phyloP scores from a whole-genome alignment of 2,797 vertebrate genomes.

The Microctenopoma lineatum region DNA sequence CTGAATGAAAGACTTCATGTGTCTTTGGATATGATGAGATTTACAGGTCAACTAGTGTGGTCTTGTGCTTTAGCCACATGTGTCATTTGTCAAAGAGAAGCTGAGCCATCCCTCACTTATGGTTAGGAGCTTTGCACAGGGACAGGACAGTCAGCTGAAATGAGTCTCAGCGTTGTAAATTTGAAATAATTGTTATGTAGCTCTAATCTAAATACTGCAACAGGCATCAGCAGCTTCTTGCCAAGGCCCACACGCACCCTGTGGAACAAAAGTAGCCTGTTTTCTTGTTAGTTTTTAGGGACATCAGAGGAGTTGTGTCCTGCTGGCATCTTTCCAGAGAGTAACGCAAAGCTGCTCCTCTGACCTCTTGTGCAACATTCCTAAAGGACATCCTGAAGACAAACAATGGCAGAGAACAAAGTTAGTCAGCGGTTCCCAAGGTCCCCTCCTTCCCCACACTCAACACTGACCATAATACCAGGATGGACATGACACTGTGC shows the following conservation, averaged over 20 bases:
- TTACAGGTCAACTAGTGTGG: too few relatives aligned
- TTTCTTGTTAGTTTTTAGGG: conserved; percentile 24
- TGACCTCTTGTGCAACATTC: conserved; percentile 65
- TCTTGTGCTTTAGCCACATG: too few relatives aligned
- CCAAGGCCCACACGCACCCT: neutral
- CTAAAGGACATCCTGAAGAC: conserved; percentile 85
- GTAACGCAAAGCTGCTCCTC: conserved; percentile 51
- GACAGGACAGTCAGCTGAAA: too few relatives aligned
- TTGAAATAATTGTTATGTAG: too few relatives aligned
- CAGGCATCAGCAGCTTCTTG: neutral
- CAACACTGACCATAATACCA: conserved; percentile 34
- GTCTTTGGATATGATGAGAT: too few relatives aligned
- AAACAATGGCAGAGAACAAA: conserved; percentile 81
- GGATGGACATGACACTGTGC: conserved; percentile 31
- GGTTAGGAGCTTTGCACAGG: too few relatives aligned
- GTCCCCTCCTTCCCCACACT: conserved; percentile 59
- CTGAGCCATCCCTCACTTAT: too few relatives aligned
- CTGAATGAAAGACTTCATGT: too few relatives aligned
- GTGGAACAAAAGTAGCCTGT: conserved; percentile 17
- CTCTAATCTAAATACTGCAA: neutral
- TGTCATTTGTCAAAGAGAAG: too few relatives aligned
- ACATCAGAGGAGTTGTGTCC: conserved; percentile 42
- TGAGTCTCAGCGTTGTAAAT: too few relatives aligned
- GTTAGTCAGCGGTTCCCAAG: conserved; percentile 83
- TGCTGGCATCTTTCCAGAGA: conserved; percentile 41